Percentiles rank a stretch among this genome's conserved stretches.
Evolutionary conservation across 2,113 vertebrate genomes (phyloP).

Genomic region (Malurus melanocephalus): DNA sequence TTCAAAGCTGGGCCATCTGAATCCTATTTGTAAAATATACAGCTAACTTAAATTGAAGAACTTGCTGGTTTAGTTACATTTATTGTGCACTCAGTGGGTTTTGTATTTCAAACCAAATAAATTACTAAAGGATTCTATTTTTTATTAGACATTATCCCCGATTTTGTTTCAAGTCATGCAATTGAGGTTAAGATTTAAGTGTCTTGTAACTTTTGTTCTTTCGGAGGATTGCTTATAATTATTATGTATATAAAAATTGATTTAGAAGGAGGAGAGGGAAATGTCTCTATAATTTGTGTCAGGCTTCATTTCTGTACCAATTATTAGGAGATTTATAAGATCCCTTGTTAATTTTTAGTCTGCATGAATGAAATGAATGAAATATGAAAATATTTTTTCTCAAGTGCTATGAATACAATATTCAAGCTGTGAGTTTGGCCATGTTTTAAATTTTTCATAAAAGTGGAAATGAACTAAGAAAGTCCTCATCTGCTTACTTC

Average conservation of each 20-base stretch:
- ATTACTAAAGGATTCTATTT: neutral
- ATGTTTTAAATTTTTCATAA: conserved; percentile 41
- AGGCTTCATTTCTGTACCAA: neutral
- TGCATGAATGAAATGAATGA: neutral
- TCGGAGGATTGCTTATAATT: neutral
- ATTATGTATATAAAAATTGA: neutral
- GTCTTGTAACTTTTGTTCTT: neutral
- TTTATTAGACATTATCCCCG: neutral
- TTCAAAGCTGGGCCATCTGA: neutral
- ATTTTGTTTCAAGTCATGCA: neutral
- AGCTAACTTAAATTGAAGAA: neutral
- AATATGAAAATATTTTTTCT: neutral
- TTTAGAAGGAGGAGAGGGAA: neutral
- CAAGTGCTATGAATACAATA: conserved; percentile 15
- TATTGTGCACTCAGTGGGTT: neutral
- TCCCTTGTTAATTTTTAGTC: conserved; percentile 1
- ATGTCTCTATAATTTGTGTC: neutral
- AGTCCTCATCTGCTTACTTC: conserved; percentile 17
- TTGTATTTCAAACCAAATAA: neutral
- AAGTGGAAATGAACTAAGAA: conserved; percentile 10
- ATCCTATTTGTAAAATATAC: neutral
- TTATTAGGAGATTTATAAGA: neutral
- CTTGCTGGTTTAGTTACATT: neutral
- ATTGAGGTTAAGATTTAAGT: neutral
- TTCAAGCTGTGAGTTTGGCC: conserved; percentile 48